phyloP scores from a whole-genome alignment of 2,797 vertebrate genomes.

The Paramormyrops hopkinsi region DNA sequence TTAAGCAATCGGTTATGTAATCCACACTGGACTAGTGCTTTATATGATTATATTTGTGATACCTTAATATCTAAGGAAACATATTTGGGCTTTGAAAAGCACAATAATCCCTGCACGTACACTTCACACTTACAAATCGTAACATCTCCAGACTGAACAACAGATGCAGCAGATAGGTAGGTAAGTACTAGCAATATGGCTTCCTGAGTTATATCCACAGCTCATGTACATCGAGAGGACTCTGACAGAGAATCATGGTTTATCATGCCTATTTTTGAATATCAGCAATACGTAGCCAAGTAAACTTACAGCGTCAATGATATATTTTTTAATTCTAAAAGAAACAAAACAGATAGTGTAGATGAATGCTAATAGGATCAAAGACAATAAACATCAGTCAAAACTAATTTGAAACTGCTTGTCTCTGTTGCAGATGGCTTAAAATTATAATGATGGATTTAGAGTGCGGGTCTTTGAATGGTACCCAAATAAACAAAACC shows the following conservation, averaged over 20 bases:
- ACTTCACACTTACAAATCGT: neutral
- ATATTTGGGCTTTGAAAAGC: neutral
- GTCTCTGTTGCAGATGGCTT: neutral
- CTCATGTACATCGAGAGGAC: neutral
- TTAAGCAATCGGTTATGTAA: neutral
- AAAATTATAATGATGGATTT: neutral
- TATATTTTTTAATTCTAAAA: neutral
- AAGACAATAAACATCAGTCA: neutral
- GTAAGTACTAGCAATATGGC: neutral
- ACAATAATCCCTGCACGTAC: neutral
- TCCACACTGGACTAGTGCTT: neutral
- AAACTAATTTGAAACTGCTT: neutral
- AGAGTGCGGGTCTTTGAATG: neutral
- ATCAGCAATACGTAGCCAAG: neutral
- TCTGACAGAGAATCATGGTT: neutral
- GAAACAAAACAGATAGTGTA: neutral
- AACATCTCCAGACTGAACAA: neutral
- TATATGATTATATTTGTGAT: neutral
- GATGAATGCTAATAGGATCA: neutral
- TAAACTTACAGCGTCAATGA: neutral
- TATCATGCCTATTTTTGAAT: neutral
- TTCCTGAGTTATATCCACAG: neutral
- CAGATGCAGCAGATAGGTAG: neutral
- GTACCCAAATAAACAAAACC: neutral
- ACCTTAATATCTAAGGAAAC: neutral